Evolutionary conservation across 2,888 invertebrate species (phyloP).

Genomic region (Allophyes oxyacanthae): DNA sequence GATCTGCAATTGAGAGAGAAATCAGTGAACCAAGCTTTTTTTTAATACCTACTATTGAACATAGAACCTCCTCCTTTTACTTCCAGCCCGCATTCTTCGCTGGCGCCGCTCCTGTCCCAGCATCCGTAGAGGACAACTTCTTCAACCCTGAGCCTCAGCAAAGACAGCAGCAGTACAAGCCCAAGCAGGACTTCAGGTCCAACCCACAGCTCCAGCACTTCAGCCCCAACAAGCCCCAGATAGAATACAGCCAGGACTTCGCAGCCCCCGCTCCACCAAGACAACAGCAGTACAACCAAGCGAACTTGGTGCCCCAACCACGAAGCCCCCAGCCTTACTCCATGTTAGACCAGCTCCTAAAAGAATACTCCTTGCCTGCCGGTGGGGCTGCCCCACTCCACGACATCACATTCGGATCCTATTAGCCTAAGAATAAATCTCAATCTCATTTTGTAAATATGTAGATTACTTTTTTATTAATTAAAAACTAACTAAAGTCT

Average conservation of each 20-base stretch:
- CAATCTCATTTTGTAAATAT: constrained; percentile 79
- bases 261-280: constrained; percentile 8
- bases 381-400: constrained; percentile 92
- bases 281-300: neutral
- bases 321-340: constrained; percentile 75
- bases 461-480: constrained; percentile 77
- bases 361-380: constrained; percentile 94
- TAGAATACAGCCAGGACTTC: constrained; percentile 54
- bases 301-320: constrained; percentile 55
- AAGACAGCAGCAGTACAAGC: constrained; percentile 72
- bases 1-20: too few relatives aligned
- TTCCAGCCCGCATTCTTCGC: constrained; percentile 83
- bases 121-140: constrained; percentile 72
- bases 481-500: constrained; percentile 56
- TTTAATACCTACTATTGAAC: too few relatives aligned
- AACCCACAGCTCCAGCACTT: constrained; percentile 64
- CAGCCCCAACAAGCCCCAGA: constrained; percentile 28
- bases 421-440: constrained; percentile 82
- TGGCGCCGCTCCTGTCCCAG: constrained; percentile 76
- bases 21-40: too few relatives aligned
- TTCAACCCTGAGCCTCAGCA: constrained; percentile 75
- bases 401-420: constrained; percentile 95
- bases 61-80: too few relatives aligned
- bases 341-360: constrained; percentile 94
- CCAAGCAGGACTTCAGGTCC: constrained; percentile 78